Evolutionary conservation across 1,140 invertebrate species (phyloP).

Genomic region (Calephelis virginiensis): DNA sequence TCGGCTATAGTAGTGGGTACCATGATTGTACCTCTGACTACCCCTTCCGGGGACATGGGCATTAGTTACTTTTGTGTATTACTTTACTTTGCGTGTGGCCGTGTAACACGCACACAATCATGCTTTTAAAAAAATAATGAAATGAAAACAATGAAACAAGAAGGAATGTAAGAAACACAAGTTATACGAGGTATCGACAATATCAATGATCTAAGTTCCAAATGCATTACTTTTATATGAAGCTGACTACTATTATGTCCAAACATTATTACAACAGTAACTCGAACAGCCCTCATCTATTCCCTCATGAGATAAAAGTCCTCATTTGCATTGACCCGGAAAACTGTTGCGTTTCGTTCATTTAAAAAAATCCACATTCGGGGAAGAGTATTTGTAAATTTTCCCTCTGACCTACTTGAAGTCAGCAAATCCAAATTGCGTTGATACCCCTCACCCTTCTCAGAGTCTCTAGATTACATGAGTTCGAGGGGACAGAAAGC

Average conservation of each 20-base stretch:
- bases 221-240: too few relatives aligned
- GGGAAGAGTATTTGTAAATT: constrained; percentile 70
- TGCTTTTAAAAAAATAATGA: too few relatives aligned
- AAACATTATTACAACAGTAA: neutral
- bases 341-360: constrained; percentile 52
- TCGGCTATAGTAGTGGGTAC: too few relatives aligned
- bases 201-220: too few relatives aligned
- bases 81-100: too few relatives aligned
- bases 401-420: constrained; percentile 75
- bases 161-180: too few relatives aligned
- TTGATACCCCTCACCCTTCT: constrained; percentile 46
- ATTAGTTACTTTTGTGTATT: too few relatives aligned
- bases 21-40: too few relatives aligned
- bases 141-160: too few relatives aligned
- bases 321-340: constrained; percentile 66
- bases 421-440: constrained; percentile 45
- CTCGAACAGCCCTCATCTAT: neutral
- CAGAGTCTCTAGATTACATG: constrained; percentile 34
- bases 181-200: too few relatives aligned
- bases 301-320: neutral
- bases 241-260: neutral
- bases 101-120: too few relatives aligned
- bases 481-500: constrained; percentile 38
- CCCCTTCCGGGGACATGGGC: too few relatives aligned
- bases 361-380: constrained; percentile 69